Evolutionary conservation across 2,888 invertebrate species (phyloP), one percentile per base, ranked within the genome.

Genomic region (Drosophila birchii): DNA sequence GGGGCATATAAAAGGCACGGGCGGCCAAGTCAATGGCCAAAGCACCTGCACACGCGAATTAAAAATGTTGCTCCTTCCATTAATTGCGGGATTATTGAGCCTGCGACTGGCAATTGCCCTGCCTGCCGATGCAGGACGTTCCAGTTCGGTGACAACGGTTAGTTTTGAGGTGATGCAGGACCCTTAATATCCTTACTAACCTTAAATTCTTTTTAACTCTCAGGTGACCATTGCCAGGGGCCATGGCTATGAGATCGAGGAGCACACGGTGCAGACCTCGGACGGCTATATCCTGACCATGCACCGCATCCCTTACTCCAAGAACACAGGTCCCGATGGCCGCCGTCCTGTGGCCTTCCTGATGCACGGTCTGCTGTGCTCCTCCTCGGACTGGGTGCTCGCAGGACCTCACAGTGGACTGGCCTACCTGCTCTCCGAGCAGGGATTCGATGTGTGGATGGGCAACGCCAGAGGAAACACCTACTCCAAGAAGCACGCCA

Each of bases 241-340:
- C 32, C 70, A 82, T 76, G 91, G 91, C 1, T 91, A 91, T 63
- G 76, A 78, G 0, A 75, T 90, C 23, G 96, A 91, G 45, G 88
- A 83, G 14, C 96, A 96, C 82, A 92, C 93, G 0, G 94, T 96
- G 0, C 92, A 94, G 60, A 91, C 91, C 0, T 80, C 86, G 1
- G 91, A 91, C 78, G 91, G 91, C 12, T 91, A 91, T 43, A 64
- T 90, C 38, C 69, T 91, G 5, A 88, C 84, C 5, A 79, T 91
- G 78, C 91, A 91, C 68, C 84, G 91, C 7, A 91, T 91, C 32
- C 90, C 91, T 1, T 87, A 88, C 44, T 89, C 91, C 5, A 58
- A 81, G 23, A 56, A 78, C 45, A 75, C 75, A 6, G 76, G 76
- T 11, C 7, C 70, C 34, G 11, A 32, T 62, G 54, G 78, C 5